Percentiles rank a stretch among this genome's conserved stretches.
Conservation (phyloP, 2,888 invertebrate genomes). For the Dryadula phaetusa region DNA sequence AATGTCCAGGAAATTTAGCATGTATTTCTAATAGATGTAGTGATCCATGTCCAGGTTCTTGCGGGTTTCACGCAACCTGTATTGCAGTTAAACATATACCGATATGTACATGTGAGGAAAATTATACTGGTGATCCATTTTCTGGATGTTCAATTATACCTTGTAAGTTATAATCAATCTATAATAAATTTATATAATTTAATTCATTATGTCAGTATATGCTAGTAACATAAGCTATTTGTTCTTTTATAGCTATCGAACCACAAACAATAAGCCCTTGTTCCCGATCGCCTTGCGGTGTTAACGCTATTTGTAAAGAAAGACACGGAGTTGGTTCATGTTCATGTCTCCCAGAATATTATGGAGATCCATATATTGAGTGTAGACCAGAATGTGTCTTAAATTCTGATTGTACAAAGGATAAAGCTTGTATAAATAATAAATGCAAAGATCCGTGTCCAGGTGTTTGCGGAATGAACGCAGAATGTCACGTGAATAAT, state of each 20-base stretch:
- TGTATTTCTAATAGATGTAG: conserved; percentile 89
- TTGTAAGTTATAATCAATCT: conserved; percentile 73
- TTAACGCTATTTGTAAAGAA: conserved; percentile 93
- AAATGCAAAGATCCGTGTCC: conserved; percentile 94
- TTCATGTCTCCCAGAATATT: conserved; percentile 91
- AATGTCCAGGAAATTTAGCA: conserved; percentile 88
- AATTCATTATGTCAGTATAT: not conserved
- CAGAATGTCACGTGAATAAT: conserved; percentile 92
- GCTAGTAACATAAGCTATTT: not conserved
- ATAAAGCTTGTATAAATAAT: conserved; percentile 91
- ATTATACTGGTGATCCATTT: conserved; percentile 91
- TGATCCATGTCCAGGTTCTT: conserved; percentile 90
- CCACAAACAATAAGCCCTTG: conserved; percentile 86
- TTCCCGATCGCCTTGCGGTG: conserved; percentile 93
- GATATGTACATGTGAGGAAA: conserved; percentile 88
- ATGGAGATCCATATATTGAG: conserved; percentile 93
- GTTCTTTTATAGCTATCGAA: conserved; percentile 77
- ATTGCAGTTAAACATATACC: conserved; percentile 89
- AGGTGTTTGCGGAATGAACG: conserved; percentile 92
- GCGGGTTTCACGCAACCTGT: conserved; percentile 89
- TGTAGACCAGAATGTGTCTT: conserved; percentile 95
- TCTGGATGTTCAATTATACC: conserved; percentile 87
- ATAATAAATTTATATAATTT: not conserved
- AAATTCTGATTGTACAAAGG: conserved; percentile 91
- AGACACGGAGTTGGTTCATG: conserved; percentile 92